Conservation (phyloP, 2,797 vertebrate species). For the Macroramphosus scolopax region DNA sequence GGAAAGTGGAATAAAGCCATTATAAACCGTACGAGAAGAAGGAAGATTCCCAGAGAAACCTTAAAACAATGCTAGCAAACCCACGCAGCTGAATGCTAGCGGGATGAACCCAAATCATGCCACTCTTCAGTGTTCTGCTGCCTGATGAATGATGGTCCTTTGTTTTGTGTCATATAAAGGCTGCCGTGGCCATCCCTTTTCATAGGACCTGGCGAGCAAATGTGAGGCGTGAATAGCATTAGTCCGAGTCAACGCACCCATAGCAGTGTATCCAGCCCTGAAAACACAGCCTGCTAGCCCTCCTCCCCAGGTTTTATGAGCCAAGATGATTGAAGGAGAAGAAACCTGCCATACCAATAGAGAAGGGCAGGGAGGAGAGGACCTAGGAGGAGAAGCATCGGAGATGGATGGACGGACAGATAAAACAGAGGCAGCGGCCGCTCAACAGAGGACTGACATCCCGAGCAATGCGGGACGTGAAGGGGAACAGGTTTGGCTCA, state of each 20-base stretch:
- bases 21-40: too few relatives aligned
- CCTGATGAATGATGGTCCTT: conserved; percentile 71
- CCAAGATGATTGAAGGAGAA: conserved; percentile 71
- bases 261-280: conserved; percentile 75
- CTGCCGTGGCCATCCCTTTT: conserved; percentile 61
- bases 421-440: conserved; percentile 69
- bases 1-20: neutral
- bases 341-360: conserved; percentile 50
- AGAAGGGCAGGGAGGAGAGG: conserved; percentile 30
- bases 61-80: conserved; percentile 3
- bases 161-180: conserved; percentile 66
- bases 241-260: conserved; percentile 78
- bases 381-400: conserved; percentile 48
- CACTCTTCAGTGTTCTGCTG: conserved; percentile 35
- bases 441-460: conserved; percentile 65
- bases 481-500: conserved; percentile 73
- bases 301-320: conserved; percentile 72
- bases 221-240: conserved; percentile 74
- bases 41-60: neutral
- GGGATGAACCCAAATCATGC: conserved; percentile 28
- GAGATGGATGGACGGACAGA: conserved; percentile 66
- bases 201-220: conserved; percentile 67
- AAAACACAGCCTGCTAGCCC: conserved; percentile 66
- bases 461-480: conserved; percentile 59
- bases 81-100: conserved; percentile 13